These are phyloP conservation scores for Drosophila formosana DNA, from an alignment of 2,888 invertebrate species.

Conservation along the genomic window DNA sequence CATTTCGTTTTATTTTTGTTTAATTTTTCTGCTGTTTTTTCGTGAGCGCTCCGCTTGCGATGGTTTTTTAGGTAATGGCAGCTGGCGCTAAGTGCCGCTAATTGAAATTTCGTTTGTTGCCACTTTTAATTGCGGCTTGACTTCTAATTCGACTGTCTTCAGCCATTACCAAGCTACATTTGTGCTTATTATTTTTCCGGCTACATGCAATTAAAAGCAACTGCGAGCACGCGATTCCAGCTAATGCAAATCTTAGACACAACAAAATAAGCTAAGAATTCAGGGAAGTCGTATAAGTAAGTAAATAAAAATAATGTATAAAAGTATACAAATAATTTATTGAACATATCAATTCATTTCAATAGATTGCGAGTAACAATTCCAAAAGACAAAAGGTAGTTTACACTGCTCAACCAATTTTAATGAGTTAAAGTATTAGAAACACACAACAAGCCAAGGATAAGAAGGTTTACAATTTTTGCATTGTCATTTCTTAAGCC, in stretches of 20 bases:
- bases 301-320: too few relatives aligned
- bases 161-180: conserved; percentile 50
- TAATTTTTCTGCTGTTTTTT: conserved; percentile 22
- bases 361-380: too few relatives aligned
- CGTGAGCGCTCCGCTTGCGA: conserved; percentile 1
- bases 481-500: too few relatives aligned
- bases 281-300: neutral
- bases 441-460: too few relatives aligned
- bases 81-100: conserved; percentile 78
- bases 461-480: too few relatives aligned
- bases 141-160: conserved; percentile 49
- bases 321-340: too few relatives aligned
- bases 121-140: conserved; percentile 66
- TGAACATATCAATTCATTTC: too few relatives aligned
- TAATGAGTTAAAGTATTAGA: too few relatives aligned
- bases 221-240: conserved; percentile 49
- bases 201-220: conserved; percentile 64
- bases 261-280: neutral
- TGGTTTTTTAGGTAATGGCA: conserved; percentile 63
- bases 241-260: conserved; percentile 6
- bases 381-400: too few relatives aligned
- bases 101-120: conserved; percentile 79
- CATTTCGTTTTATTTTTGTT: conserved; percentile 40
- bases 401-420: too few relatives aligned
- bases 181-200: conserved; percentile 52